phyloP scores from a whole-genome alignment of 2,888 invertebrate genomes.

The Microplitis deprimator region DNA sequence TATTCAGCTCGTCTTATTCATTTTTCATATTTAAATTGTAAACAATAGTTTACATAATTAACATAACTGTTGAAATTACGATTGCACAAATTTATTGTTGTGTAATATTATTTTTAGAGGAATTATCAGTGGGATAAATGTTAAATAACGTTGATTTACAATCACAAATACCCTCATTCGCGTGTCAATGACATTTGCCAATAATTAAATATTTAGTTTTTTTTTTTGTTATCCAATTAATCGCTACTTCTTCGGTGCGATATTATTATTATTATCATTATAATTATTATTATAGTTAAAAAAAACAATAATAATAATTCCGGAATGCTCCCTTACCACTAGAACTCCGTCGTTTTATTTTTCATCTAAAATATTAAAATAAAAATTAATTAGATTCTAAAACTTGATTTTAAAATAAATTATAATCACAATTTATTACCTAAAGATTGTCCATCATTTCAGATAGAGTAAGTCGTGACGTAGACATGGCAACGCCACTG shows the following conservation, averaged over 20 bases:
- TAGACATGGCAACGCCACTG: slow-evolving; percentile 82
- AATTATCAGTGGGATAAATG: neutral
- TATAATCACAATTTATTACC: slow-evolving; percentile 52
- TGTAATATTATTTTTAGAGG: slow-evolving; percentile 45
- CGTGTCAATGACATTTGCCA: neutral
- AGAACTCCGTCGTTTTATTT: neutral
- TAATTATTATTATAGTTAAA: neutral
- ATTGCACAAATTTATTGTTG: neutral
- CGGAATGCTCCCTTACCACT: slow-evolving; percentile 24
- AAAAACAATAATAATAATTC: neutral
- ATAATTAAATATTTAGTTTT: neutral
- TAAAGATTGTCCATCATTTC: slow-evolving; percentile 75
- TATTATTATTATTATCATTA: slow-evolving; percentile 12
- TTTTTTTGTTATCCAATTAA: slow-evolving; percentile 6
- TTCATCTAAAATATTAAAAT: neutral
- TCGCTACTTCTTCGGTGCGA: neutral
- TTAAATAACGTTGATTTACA: neutral
- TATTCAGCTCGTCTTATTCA: neutral
- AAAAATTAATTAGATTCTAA: neutral
- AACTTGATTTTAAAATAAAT: neutral
- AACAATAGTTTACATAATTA: neutral
- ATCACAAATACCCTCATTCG: neutral
- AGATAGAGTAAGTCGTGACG: slow-evolving; percentile 78
- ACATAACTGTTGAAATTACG: neutral
- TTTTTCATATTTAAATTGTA: neutral